These are phyloP conservation scores for Danio albolineatus DNA, from an alignment of 2,797 vertebrate genomes.

Conservation along the genomic window DNA sequence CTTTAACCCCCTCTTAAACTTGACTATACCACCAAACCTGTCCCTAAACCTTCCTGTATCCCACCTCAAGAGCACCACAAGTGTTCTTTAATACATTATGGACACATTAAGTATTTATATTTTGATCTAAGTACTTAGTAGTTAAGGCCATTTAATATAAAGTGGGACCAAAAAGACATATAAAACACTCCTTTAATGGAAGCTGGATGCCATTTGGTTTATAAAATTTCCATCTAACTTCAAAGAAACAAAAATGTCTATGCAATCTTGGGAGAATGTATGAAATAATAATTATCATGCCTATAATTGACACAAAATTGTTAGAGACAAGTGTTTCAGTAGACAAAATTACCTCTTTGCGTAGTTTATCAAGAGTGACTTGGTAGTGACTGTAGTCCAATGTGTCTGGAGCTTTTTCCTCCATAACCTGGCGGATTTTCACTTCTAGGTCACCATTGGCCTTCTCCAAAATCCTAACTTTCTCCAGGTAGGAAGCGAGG, in stretches of 20 bases:
- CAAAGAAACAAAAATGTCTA: not conserved
- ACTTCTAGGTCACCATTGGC: conserved; percentile 85
- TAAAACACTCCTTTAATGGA: no score
- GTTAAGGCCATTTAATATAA: no score
- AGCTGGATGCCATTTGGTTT: not conserved
- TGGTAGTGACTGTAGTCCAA: conserved; percentile 87
- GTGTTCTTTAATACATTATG: no score
- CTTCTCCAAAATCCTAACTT: conserved; percentile 85
- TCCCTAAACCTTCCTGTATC: no score
- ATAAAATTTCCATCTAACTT: not conserved
- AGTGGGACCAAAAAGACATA: no score
- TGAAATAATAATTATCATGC: not conserved
- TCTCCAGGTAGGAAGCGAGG: conserved; percentile 88
- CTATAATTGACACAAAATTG: not conserved
- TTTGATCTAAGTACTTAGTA: no score
- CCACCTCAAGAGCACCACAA: no score
- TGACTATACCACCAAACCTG: no score
- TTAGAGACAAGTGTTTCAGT: not conserved
- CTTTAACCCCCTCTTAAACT: no score
- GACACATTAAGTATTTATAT: no score
- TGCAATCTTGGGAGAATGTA: not conserved
- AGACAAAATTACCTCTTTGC: conserved; percentile 80
- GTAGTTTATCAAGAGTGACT: conserved; percentile 83
- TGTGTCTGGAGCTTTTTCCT: conserved; percentile 83
- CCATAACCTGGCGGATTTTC: conserved; percentile 87